Evolutionary conservation across 2,888 invertebrate species (phyloP), one percentile per base, ranked within the genome.

Genomic region (Synanthedon myopaeformis): DNA sequence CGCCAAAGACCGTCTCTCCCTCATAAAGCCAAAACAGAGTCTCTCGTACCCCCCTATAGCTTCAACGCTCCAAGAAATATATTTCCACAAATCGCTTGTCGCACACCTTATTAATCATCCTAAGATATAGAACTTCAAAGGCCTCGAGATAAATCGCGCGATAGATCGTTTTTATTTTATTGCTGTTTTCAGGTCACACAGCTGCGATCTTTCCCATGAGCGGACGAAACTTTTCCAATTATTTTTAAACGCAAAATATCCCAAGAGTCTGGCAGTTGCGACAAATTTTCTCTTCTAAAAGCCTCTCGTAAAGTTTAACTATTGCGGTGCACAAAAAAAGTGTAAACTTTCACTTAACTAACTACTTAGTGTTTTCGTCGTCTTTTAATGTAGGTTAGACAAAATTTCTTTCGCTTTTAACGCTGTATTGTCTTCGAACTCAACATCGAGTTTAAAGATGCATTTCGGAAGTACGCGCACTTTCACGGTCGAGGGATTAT

Each of bases 1-100:
- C 69, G 88, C 88, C 60, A 87, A 79, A 58, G 87, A 87, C 75
- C 85, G 76, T 74, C 87, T 79, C 67, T 86, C 87, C 86, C 84
- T 86, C 87, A 87, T 87, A 84, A 83, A 84, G 83, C 75, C 67
- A 64, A 67, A 69, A 68, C 72, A 71, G 65, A 60, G 56, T 61
- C 65, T 62, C 64, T 60, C 59, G 41, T 53, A 55, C 55, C 64
- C 63, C 60, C 58, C 56, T 65, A 65, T 53, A 59, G 63, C 61
- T 63, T 79, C 67, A 80, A 62, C 76, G 73, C 61, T 73, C 69
- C 55, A 70, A 74, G 59, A 76, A 76, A 67, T 67, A 78, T 82
- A 84, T 80, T 75, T 66, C 77, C 74, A 72, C 66, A 35, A 49
- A 58, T 49, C 54, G 52, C 55, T 54, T 54, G 63, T 63, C 70